phyloP scores from a whole-genome alignment of 2,888 invertebrate genomes.

The Conchocele bisecta region DNA sequence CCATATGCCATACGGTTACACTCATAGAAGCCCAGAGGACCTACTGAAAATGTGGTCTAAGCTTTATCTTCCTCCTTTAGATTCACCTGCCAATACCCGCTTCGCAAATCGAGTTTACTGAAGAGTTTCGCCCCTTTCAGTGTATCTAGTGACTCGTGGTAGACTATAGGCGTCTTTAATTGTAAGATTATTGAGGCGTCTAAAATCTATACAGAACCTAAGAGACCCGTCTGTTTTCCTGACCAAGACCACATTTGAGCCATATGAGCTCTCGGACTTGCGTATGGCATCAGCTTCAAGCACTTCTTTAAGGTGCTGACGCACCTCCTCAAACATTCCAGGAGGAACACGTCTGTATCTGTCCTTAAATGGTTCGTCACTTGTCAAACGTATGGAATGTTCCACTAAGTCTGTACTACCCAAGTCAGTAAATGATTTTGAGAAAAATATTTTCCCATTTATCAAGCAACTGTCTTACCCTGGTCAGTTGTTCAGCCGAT shows the following conservation, averaged over 20 bases:
- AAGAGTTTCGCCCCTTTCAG: not conserved
- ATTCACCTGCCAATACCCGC: conserved; percentile 14
- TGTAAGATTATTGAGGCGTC: not conserved
- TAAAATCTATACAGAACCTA: conserved; percentile 10
- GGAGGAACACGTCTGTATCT: conserved; percentile 4
- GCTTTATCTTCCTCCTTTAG: conserved; percentile 7
- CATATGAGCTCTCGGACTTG: not conserved
- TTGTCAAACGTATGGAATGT: not conserved
- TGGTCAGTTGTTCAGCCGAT: not conserved
- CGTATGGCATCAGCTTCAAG: conserved; percentile 2
- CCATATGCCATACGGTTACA: conserved; percentile 3
- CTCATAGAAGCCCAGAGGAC: conserved; percentile 18
- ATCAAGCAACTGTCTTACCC: not conserved
- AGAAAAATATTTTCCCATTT: conserved; percentile 14
- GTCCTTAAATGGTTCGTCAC: conserved; percentile 6
- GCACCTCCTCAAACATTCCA: conserved; percentile 2
- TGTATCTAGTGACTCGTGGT: conserved; percentile 6
- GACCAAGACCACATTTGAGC: conserved; percentile 5
- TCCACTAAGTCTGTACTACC: not conserved
- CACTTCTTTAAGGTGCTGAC: conserved; percentile 9
- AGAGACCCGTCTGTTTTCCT: not conserved
- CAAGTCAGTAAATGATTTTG: not conserved
- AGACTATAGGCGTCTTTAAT: conserved; percentile 5
- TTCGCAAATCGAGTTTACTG: not conserved
- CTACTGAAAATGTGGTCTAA: not conserved